Base-by-base conservation (phyloP, 2,113 vertebrate species). In the Aphelocoma coerulescens region DNA sequence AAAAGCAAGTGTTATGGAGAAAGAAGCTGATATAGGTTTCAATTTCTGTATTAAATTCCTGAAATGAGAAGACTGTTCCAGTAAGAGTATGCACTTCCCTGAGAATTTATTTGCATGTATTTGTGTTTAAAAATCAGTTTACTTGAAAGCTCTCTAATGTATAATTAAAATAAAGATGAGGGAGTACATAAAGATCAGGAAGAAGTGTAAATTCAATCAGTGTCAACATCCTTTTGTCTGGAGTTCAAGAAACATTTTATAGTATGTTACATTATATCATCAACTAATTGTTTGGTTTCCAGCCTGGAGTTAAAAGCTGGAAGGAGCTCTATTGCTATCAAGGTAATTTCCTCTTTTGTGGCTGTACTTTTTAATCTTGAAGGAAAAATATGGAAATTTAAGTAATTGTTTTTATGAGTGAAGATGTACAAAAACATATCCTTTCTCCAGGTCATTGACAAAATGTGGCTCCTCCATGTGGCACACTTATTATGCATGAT, bases 141-240 rank as follows among this genome's bases (percentile, higher is more conserved):
- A 68, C 14, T 81, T 92, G 57, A 71, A 83, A 80, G 32, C 7
- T 86, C 35, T 91, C 75, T 90, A 28, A 54, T 43, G n/a, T 46
- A 30, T 75, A 86, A 66, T 44, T 78, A 57, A 93, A 79, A 57
- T 52, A 93, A 88, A 83, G 14, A 44, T 65, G 43, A 85, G 48
- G 51, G 88, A 85, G n/a, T 89, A 62, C 6, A 26, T 58, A 77
- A 90, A 88, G 57, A 79, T 85, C 35, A 76, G 44, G 39, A 91
- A 69, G 57, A 80, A 72, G 28, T 73, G 26, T 89, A 83, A 89
- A 92, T 67, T 87, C 22, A 75, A 39, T 69, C 62, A 54, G 7
- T 65, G 28, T 49, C 39, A 85, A n/a, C 30, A 46, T 20, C 2
- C 33, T 86, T 95, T 73, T 79, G 33, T 75, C 72, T 85, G 61